phyloP scores from a whole-genome alignment of 2,888 invertebrate genomes.

The Oconnorella tubifera region DNA sequence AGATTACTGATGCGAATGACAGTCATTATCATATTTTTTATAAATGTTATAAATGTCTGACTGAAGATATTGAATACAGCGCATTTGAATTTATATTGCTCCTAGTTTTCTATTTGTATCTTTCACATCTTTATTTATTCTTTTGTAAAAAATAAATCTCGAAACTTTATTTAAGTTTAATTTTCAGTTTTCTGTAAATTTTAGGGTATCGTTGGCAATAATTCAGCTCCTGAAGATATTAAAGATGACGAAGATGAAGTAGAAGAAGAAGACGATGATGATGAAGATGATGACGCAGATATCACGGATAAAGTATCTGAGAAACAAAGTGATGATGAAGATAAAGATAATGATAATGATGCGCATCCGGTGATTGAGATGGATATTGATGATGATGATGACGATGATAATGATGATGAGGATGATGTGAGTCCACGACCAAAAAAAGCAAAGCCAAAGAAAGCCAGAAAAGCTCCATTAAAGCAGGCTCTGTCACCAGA shows the following conservation, averaged over 20 bases:
- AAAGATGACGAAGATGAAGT: not conserved
- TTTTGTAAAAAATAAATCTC: no score
- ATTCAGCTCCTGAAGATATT: not conserved
- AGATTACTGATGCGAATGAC: no score
- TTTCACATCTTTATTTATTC: no score
- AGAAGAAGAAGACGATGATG: not conserved
- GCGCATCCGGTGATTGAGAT: no score
- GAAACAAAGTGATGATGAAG: slow-evolving; percentile 17
- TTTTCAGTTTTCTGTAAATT: not conserved
- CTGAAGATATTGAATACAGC: no score
- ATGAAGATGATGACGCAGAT: slow-evolving; percentile 18
- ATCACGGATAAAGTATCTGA: slow-evolving; percentile 10
- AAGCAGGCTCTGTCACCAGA: no score
- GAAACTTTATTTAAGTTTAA: no score
- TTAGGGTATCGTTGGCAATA: not conserved
- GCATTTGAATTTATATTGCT: no score
- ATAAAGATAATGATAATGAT: slow-evolving; percentile 8
- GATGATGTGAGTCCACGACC: slow-evolving; percentile 13
- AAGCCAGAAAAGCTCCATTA: not conserved
- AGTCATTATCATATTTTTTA: no score
- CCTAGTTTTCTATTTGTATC: no score
- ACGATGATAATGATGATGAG: slow-evolving; percentile 13
- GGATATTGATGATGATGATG: slow-evolving; percentile 15
- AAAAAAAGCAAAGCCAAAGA: no score
- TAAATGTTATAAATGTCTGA: no score